phyloP scores from a whole-genome alignment of 2,113 vertebrate genomes.

The Rhagologus leucostigma region DNA sequence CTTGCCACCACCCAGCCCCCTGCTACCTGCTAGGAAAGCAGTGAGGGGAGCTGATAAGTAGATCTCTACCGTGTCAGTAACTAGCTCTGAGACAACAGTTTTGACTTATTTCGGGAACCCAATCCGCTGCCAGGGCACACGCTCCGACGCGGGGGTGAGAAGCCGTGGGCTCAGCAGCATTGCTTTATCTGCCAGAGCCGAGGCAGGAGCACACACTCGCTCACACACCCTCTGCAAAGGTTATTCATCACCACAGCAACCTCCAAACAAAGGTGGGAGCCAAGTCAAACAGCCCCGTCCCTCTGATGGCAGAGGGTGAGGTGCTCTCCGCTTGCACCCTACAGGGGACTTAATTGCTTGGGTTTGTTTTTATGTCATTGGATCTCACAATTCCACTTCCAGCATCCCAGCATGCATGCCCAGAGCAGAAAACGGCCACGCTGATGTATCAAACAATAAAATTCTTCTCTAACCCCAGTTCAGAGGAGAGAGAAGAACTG shows the following conservation, averaged over 20 bases:
- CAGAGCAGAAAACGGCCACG: not conserved
- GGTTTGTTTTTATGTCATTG: not conserved
- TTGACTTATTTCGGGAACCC: not conserved
- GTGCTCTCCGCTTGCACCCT: not conserved
- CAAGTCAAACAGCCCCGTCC: not conserved
- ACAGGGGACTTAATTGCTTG: not conserved
- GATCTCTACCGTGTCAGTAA: not conserved
- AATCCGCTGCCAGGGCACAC: not conserved
- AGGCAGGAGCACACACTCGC: not conserved
- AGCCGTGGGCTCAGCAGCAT: not conserved
- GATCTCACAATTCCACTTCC: not conserved
- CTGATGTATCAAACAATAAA: not conserved
- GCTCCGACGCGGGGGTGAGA: not conserved
- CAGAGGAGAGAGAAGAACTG: not conserved
- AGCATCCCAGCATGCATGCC: not conserved
- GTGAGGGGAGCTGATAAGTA: rapidly evolving
- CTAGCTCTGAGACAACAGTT: not conserved
- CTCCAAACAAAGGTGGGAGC: slow-evolving; percentile 53
- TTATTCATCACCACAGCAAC: slow-evolving; percentile 67
- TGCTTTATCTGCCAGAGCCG: not conserved
- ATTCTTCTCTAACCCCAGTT: rapidly evolving
- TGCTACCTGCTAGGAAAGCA: not conserved
- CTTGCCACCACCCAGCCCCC: not conserved
- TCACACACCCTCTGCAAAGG: not conserved
- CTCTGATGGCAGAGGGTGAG: not conserved